Evolutionary conservation across 2,888 invertebrate species (phyloP), one percentile per base, ranked within the genome.

Genomic region (Empis livida): DNA sequence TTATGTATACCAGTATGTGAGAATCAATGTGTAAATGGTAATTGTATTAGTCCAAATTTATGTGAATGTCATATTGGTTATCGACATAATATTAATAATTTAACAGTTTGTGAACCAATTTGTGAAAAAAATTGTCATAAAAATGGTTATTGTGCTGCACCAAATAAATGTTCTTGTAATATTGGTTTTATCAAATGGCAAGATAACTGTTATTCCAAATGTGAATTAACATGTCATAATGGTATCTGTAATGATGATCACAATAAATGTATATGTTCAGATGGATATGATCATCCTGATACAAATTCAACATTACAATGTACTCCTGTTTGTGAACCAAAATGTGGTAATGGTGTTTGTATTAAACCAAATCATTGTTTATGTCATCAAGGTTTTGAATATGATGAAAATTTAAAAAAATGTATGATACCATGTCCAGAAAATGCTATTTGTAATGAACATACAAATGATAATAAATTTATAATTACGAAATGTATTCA

Each of bases 1-100:
- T 57, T 59, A 17, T 78, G 78, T 53, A 56, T 61, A 1, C 73
- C 78, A 0, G 61, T 67, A 1, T 78, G 78, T 57, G 68, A 68
- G 49, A 71, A 70, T 0, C 71, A 71, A 1, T 77, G 77, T 55
- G 54, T 71, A 1, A 74, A 75, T 50, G 73, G 71, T 1, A 64
- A 62, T 16, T 76, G 76, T 49, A 62, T 66, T 2, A 69, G 66
- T 0, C 64, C 65, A 3, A 59, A 66, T 46, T 60, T 59, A 8
- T 70, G 70, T 42, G 57, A 57, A 0, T 70, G 70, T 51, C 51
- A 57, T 10, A 56, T 59, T 11, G 65, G 64, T 0, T 63, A 62
- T 35, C 60, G 55, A 10, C 60, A 58, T 16, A 57, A 55, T 11
- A 61, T 62, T 16, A 57, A 54, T 5, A 60, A 64, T 11, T 58